Percentiles rank a stretch among this genome's conserved stretches.
These are phyloP conservation scores for Byasa hedistus DNA, from an alignment of 2,888 invertebrate genomes.

Conservation along the genomic window DNA sequence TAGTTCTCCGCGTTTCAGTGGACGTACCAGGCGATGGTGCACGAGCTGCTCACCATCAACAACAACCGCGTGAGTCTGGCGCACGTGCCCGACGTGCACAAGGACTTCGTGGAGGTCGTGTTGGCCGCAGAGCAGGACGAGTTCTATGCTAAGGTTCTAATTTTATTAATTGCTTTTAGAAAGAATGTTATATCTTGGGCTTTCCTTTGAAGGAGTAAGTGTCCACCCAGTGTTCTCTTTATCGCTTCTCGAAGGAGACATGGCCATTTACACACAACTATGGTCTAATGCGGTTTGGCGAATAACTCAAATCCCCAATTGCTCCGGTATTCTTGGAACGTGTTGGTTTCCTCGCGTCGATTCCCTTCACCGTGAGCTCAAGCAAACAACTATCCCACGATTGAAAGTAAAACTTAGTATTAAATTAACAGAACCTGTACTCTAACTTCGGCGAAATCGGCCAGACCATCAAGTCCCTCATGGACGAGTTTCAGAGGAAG, in stretches of 20 bases:
- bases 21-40: slow-evolving; percentile 99
- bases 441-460: slow-evolving; percentile 99
- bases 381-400: too few relatives aligned
- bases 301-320: too few relatives aligned
- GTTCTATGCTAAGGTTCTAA: slow-evolving; percentile 92
- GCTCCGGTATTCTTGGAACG: too few relatives aligned
- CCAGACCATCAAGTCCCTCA: slow-evolving; percentile 95
- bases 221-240: too few relatives aligned
- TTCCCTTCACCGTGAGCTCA: too few relatives aligned
- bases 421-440: slow-evolving; percentile 87
- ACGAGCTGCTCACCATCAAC: slow-evolving; percentile 94
- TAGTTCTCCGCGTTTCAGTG: slow-evolving; percentile 80
- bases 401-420: neutral
- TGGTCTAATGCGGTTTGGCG: too few relatives aligned
- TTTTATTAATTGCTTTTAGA: neutral
- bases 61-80: slow-evolving; percentile 96
- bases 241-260: too few relatives aligned
- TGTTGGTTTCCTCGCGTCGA: too few relatives aligned
- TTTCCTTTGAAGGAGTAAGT: too few relatives aligned
- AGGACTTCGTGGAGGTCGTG: slow-evolving; percentile 95
- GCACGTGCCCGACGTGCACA: slow-evolving; percentile 89
- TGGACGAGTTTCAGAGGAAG: slow-evolving; percentile 98
- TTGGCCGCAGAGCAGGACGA: slow-evolving; percentile 97
- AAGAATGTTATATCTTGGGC: too few relatives aligned
- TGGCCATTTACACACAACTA: too few relatives aligned